phyloP scores from a whole-genome alignment of 2,888 invertebrate species.

The Stenolophus ochropezus region DNA sequence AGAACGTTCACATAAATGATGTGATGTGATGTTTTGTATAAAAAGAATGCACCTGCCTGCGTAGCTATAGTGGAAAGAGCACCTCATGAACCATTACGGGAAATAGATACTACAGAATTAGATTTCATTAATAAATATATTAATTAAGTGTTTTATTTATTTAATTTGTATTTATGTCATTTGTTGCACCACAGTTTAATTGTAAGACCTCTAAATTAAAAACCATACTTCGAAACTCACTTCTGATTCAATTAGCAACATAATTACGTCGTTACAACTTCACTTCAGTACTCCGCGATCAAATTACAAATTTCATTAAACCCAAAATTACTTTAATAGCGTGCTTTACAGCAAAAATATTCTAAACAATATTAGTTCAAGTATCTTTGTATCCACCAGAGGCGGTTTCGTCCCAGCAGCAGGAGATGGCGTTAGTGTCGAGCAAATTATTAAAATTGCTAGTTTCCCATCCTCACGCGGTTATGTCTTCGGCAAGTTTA shows the following conservation, averaged over 20 bases:
- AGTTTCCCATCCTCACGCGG: background rate
- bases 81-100: too few relatives aligned
- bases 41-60: too few relatives aligned
- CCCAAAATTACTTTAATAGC: conserved; percentile 43
- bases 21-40: too few relatives aligned
- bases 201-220: conserved; percentile 4
- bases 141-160: background rate
- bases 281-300: conserved; percentile 20
- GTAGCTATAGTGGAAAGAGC: too few relatives aligned
- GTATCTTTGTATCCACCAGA: conserved; percentile 34
- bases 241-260: conserved; percentile 21
- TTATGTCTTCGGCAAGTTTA: conserved; percentile 21
- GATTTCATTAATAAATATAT: too few relatives aligned
- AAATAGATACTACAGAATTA: too few relatives aligned
- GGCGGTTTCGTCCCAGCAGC: background rate
- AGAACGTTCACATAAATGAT: too few relatives aligned
- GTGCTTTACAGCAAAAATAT: conserved; percentile 16
- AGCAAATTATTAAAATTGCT: conserved; percentile 31
- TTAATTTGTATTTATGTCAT: background rate
- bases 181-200: background rate
- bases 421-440: background rate
- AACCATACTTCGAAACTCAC: conserved; percentile 27
- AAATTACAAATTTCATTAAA: conserved; percentile 40
- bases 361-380: conserved; percentile 38
- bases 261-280: conserved; percentile 39